Conservation (phyloP, 30 jellyfish, hydroid and myxozoan genomes). For the Hydractinia echinata region DNA sequence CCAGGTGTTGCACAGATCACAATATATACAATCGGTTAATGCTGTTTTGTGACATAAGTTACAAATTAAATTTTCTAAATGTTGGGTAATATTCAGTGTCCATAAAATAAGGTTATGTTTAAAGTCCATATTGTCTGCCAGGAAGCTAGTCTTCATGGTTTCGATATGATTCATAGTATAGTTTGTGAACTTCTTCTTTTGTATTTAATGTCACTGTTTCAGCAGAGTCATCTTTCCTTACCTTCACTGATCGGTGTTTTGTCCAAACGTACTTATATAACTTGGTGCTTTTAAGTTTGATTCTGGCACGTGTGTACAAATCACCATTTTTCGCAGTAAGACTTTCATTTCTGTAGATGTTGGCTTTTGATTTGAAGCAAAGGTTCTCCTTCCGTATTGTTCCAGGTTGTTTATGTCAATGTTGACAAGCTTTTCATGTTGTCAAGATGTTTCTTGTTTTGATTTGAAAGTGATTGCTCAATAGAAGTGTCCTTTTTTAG, state of each 20-base stretch:
- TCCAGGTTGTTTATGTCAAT: no score
- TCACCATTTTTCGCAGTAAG: constrained; percentile 1
- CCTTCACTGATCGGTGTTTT: not conserved
- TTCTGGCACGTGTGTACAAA: not conserved
- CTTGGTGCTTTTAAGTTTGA: not conserved
- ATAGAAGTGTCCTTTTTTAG: not conserved
- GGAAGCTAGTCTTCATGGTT: not conserved
- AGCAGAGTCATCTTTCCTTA: not conserved
- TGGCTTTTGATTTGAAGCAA: not conserved
- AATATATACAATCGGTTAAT: constrained; percentile 1
- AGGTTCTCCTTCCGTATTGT: constrained; percentile 1
- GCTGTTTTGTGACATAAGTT: not conserved
- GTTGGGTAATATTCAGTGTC: not conserved
- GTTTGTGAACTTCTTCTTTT: not conserved
- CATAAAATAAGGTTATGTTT: not conserved
- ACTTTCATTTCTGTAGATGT: constrained; percentile 3
- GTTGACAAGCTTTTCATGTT: no score
- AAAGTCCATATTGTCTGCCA: not conserved
- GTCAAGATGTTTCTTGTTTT: no score
- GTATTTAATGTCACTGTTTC: not conserved
- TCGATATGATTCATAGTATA: not conserved
- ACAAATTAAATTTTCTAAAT: not conserved
- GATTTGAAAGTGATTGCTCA: no score
- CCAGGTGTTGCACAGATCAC: constrained; percentile 16
- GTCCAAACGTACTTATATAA: not conserved